phyloP scores from a whole-genome alignment of 30 jellyfish, hydroid and myxozoan genomes.

The Morbakka virulenta region DNA sequence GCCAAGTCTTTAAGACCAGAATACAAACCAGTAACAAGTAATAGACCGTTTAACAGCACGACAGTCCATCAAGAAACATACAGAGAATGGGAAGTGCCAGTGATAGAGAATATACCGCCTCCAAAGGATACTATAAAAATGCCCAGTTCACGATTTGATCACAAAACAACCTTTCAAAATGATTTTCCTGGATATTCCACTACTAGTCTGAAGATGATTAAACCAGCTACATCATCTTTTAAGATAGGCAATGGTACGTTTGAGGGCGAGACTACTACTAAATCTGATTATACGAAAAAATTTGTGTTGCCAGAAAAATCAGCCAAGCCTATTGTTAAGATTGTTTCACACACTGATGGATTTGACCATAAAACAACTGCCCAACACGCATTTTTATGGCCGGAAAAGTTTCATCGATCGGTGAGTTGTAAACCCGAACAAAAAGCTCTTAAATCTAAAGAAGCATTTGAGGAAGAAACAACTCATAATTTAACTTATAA shows the following conservation, averaged over 20 bases:
- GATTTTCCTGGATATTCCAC: slow-evolving; percentile 79
- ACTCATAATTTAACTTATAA: slow-evolving; percentile 71
- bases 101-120: slow-evolving; percentile 56
- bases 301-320: slow-evolving; percentile 82
- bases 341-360: slow-evolving; percentile 64
- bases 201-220: slow-evolving; percentile 59
- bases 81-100: slow-evolving; percentile 88
- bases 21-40: slow-evolving; percentile 62
- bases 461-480: slow-evolving; percentile 85
- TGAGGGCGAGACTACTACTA: slow-evolving; percentile 87
- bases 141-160: slow-evolving; percentile 81
- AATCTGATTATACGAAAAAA: slow-evolving; percentile 77
- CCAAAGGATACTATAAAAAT: slow-evolving; percentile 58
- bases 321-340: slow-evolving; percentile 79
- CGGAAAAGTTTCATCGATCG: slow-evolving; percentile 64
- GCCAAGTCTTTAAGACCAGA: slow-evolving; percentile 79
- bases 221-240: slow-evolving; percentile 75
- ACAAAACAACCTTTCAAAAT: slow-evolving; percentile 81
- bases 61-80: slow-evolving; percentile 94
- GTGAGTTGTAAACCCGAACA: slow-evolving; percentile 84
- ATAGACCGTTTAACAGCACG: slow-evolving; percentile 77
- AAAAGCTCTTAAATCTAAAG: slow-evolving; percentile 45
- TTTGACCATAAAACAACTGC: slow-evolving; percentile 78
- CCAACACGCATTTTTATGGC: slow-evolving; percentile 87
- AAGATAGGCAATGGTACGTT: slow-evolving; percentile 68